Conservation (phyloP, 2,888 invertebrate species). For the Drosophila mayaguana region DNA sequence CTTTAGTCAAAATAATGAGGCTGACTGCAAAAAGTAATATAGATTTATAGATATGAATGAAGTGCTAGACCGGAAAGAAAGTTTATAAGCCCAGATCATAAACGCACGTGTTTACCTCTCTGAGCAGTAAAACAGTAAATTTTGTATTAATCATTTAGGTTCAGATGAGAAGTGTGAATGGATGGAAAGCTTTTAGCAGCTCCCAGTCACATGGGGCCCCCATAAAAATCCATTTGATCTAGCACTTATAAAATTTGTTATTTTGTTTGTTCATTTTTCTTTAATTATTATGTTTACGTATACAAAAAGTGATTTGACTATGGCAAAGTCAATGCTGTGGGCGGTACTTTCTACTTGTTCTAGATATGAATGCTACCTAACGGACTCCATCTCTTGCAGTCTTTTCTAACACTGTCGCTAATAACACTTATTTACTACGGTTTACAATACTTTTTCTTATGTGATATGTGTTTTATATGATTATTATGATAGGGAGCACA, state of each 20-base stretch:
- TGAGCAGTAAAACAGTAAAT: not conserved
- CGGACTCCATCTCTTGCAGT: conserved; percentile 61
- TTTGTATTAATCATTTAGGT: conserved; percentile 23
- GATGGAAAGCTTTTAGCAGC: conserved; percentile 53
- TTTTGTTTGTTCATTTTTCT: conserved; percentile 39
- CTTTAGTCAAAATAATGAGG: not conserved
- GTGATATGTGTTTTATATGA: conserved; percentile 10
- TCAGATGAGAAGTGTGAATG: conserved; percentile 25
- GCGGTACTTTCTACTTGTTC: conserved; percentile 18
- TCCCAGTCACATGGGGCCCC: conserved; percentile 53
- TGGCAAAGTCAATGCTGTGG: conserved; percentile 36
- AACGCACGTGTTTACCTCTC: not conserved
- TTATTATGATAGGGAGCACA: conserved; percentile 44
- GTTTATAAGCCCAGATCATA: conserved; percentile 1
- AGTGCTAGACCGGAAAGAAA: conserved; percentile 26
- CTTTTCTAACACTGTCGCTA: conserved; percentile 70
- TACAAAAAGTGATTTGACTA: conserved; percentile 61
- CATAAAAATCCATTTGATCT: conserved; percentile 3
- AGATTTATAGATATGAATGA: not conserved
- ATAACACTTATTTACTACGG: conserved; percentile 30
- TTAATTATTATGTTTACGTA: conserved; percentile 51
- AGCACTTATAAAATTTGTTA: conserved; percentile 22
- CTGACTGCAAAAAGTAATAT: not conserved
- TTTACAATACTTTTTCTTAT: conserved; percentile 28
- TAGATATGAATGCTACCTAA: conserved; percentile 15